phyloP scores from a whole-genome alignment of 1,140 invertebrate genomes.

The Archegozetes longisetosus region DNA sequence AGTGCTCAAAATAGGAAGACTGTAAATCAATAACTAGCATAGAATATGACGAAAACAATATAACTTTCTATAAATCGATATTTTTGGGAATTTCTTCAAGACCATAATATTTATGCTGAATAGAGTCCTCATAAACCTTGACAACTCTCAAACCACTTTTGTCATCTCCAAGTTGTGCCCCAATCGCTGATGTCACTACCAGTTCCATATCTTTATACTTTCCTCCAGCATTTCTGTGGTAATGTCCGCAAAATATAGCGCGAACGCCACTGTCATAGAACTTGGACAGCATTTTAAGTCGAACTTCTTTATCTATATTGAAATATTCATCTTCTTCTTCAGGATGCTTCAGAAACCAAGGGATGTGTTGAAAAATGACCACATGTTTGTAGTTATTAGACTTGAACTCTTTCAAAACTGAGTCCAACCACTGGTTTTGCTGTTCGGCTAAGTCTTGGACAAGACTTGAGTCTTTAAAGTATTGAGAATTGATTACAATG shows the following conservation, averaged over 20 bases:
- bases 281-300: slow-evolving; percentile 32
- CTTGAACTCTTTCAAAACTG: not conserved
- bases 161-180: slow-evolving; percentile 32
- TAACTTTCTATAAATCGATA: no score
- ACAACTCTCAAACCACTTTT: slow-evolving; percentile 34
- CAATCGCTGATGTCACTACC: slow-evolving; percentile 38
- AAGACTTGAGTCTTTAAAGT: slow-evolving; percentile 25
- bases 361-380: slow-evolving; percentile 40
- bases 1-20: no score
- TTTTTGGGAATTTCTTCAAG: not conserved
- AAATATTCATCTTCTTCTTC: slow-evolving; percentile 33
- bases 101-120: slow-evolving; percentile 23
- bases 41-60: no score
- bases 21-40: no score
- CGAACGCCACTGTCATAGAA: slow-evolving; percentile 31
- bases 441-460: slow-evolving; percentile 25
- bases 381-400: slow-evolving; percentile 24
- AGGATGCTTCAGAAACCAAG: slow-evolving; percentile 32
- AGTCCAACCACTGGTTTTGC: slow-evolving; percentile 33
- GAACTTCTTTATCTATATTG: slow-evolving; percentile 26
- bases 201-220: slow-evolving; percentile 32
- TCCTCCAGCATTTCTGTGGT: slow-evolving; percentile 37
- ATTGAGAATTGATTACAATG: slow-evolving; percentile 39
- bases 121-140: slow-evolving; percentile 25
- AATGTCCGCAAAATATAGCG: slow-evolving; percentile 39